A percentile compares a stretch with the other conserved stretches of the same genome.
Conservation (phyloP, 2,797 vertebrate genomes). For the Chloroceryle inda region DNA sequence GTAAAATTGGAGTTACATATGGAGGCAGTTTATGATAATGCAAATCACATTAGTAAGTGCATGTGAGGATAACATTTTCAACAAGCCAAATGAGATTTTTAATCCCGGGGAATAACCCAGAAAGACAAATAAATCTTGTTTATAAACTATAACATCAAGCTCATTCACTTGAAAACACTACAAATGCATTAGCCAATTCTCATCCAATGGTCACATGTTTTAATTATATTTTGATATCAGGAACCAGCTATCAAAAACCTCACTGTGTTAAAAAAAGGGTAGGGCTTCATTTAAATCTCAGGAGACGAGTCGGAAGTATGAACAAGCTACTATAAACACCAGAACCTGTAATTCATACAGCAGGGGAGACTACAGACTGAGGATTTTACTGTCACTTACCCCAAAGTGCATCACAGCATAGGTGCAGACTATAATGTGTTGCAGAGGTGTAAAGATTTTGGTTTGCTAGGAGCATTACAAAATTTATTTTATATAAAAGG, state of each 20-base stretch:
- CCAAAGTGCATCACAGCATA: constrained; percentile 49
- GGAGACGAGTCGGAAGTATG: constrained; percentile 22
- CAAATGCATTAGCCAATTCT: not conserved
- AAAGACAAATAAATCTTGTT: constrained; percentile 22
- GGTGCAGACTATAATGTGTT: constrained; percentile 51
- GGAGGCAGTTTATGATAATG: not conserved
- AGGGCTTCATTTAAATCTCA: constrained; percentile 51
- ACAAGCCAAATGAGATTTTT: constrained; percentile 22
- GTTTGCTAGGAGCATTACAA: constrained; percentile 38
- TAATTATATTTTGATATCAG: not conserved
- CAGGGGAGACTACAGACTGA: constrained; percentile 1
- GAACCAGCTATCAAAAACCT: constrained; percentile 15
- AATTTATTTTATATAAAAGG: constrained; percentile 41
- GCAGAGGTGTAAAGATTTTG: constrained; percentile 55
- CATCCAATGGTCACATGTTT: not conserved
- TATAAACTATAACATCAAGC: not conserved
- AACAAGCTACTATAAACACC: constrained; percentile 29
- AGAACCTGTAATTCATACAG: constrained; percentile 46
- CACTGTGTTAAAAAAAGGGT: not conserved
- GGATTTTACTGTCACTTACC: constrained; percentile 67
- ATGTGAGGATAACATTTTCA: not conserved
- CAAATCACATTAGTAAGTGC: not conserved
- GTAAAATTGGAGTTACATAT: not conserved
- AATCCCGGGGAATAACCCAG: constrained; percentile 27
- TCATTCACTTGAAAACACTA: constrained; percentile 19